Conservation (phyloP, 2,113 vertebrate species). For the Xiphias gladius region DNA sequence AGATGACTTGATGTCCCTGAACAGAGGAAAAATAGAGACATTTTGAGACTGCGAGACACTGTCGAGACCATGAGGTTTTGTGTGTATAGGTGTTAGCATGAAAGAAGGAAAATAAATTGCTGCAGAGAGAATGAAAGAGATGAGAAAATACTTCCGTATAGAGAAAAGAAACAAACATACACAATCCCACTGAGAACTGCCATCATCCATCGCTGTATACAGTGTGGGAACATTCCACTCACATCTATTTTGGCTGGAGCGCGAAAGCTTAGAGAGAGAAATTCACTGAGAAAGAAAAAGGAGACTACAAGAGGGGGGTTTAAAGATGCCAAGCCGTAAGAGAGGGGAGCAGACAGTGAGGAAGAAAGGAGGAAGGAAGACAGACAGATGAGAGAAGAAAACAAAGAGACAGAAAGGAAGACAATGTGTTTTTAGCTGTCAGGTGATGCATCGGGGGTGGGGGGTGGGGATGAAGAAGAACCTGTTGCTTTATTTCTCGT, state of each 20-base stretch:
- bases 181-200: conserved; percentile 35
- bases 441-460: conserved; percentile 23
- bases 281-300: conserved; percentile 33
- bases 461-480: background rate
- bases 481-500: conserved; percentile 15
- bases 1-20: conserved; percentile 63
- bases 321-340: conserved; percentile 7
- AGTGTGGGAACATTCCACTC: conserved; percentile 48
- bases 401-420: conserved; percentile 17
- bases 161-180: conserved; percentile 1
- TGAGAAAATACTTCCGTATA: conserved; percentile 15
- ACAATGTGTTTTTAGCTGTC: conserved; percentile 8
- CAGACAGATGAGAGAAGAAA: conserved; percentile 23
- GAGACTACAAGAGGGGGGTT: background rate
- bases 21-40: conserved; percentile 32
- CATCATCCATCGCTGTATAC: conserved; percentile 26
- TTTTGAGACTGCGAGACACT: conserved; percentile 1
- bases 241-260: conserved; percentile 57
- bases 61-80: conserved; percentile 1
- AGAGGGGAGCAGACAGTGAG: conserved; percentile 24
- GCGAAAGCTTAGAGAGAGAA: conserved; percentile 31
- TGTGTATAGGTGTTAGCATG: conserved; percentile 21
- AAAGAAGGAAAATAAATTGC: conserved; percentile 9
- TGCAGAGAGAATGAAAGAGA: conserved; percentile 19
- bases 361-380: conserved; percentile 27